Evolutionary conservation across 2,113 vertebrate species (phyloP).

Genomic region (Australoheros scitulus): DNA sequence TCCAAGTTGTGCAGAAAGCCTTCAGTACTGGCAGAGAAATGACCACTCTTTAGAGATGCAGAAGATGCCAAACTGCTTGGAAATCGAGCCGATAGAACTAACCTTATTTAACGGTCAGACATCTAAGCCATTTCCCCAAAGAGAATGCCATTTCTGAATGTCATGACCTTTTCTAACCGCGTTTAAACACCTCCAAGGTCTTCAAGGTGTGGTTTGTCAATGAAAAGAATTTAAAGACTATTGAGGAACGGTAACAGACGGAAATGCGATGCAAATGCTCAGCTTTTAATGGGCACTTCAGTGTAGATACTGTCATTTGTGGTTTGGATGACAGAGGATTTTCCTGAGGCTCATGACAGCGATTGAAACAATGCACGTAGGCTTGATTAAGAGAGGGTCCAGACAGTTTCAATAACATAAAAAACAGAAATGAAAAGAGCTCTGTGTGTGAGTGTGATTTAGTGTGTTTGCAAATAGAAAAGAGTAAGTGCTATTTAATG

Average conservation of each 20-base stretch:
- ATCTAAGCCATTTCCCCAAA: constrained; percentile 66
- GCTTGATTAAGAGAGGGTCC: constrained; percentile 10
- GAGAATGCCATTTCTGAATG: constrained; percentile 80
- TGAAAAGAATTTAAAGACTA: constrained; percentile 59
- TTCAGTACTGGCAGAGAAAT: constrained; percentile 19
- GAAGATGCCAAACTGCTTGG: constrained; percentile 39
- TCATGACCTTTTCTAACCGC: constrained; percentile 77
- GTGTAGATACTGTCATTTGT: constrained; percentile 38
- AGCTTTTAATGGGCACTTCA: constrained; percentile 25
- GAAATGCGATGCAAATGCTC: constrained; percentile 31
- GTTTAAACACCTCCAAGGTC: constrained; percentile 75
- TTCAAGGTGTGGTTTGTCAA: constrained; percentile 74
- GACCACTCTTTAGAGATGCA: constrained; percentile 20
- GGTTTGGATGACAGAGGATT: constrained; percentile 47
- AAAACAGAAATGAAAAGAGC: constrained; percentile 32
- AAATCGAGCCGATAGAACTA: constrained; percentile 65
- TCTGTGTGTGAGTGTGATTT: constrained; percentile 14
- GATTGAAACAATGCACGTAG: constrained; percentile 10
- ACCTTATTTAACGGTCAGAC: constrained; percentile 70
- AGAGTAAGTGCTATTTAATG: constrained; percentile 22
- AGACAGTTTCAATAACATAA: constrained; percentile 22
- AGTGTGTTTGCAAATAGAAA: constrained; percentile 17
- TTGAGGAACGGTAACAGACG: constrained; percentile 16
- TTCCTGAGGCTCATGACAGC: constrained; percentile 46
- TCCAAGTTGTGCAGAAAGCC: constrained; percentile 28